Evolutionary conservation across 1,140 invertebrate species (phyloP).

Genomic region (Melanaphis sacchari): DNA sequence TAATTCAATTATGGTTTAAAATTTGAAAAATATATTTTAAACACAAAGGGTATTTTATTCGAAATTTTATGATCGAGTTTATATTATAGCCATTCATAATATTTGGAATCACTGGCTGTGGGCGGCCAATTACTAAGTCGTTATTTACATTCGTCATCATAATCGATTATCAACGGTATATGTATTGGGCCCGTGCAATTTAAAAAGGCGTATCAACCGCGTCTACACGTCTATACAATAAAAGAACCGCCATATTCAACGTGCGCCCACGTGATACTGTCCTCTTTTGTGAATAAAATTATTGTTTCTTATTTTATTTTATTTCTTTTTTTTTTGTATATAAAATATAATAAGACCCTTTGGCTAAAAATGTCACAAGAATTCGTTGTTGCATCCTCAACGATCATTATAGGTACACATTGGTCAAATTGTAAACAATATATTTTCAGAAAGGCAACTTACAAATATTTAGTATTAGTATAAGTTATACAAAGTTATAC

Average conservation of each 20-base stretch:
- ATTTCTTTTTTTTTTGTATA: neutral
- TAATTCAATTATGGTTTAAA: neutral
- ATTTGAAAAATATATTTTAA: neutral
- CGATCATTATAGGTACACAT: neutral
- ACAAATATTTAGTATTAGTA: neutral
- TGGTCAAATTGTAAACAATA: neutral
- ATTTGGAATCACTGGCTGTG: neutral
- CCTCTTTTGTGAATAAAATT: neutral
- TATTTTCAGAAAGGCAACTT: neutral
- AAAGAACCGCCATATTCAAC: slow-evolving; percentile 2
- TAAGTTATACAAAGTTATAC: too few species aligned
- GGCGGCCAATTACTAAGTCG: slow-evolving; percentile 41
- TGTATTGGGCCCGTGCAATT: neutral
- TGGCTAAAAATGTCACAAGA: neutral
- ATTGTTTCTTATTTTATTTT: neutral
- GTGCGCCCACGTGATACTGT: neutral
- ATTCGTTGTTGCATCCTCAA: neutral
- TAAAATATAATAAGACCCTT: neutral
- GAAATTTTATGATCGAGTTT: slow-evolving; percentile 24
- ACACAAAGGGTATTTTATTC: slow-evolving; percentile 13
- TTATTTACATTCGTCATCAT: slow-evolving; percentile 48
- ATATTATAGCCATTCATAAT: neutral
- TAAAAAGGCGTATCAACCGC: slow-evolving; percentile 37
- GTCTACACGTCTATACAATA: neutral
- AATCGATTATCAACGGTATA: slow-evolving; percentile 35